Evolutionary conservation across 1,140 invertebrate genomes (phyloP).

Genomic region (Heliconius himera): DNA sequence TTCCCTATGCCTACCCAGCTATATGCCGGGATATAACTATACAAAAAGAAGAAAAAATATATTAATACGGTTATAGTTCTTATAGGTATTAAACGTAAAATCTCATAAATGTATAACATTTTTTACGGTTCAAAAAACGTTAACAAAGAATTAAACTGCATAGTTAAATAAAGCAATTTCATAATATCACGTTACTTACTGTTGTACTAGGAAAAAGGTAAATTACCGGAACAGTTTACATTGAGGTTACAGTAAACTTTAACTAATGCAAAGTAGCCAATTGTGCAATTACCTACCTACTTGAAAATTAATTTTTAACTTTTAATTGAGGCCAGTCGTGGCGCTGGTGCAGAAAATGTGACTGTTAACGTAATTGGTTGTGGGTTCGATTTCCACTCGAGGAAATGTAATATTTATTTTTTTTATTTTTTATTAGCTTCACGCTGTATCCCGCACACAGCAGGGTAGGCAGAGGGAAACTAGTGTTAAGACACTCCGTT

Average conservation of each 20-base stretch:
- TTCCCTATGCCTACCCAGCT: too few species aligned
- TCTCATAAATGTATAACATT: not conserved
- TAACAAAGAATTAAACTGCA: not conserved
- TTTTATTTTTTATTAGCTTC: too few species aligned
- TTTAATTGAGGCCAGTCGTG: too few species aligned
- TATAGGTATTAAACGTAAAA: not conserved
- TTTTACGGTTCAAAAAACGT: not conserved
- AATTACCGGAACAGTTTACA: conserved; percentile 1
- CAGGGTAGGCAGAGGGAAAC: too few species aligned
- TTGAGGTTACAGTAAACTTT: not conserved
- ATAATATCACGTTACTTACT: not conserved
- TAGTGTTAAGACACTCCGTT: too few species aligned
- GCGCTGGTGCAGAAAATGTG: too few species aligned
- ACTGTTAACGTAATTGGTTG: too few species aligned
- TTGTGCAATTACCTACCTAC: not conserved
- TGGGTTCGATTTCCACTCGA: too few species aligned
- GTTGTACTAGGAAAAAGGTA: not conserved
- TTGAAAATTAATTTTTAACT: too few species aligned
- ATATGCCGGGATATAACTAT: too few species aligned
- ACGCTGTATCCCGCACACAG: too few species aligned
- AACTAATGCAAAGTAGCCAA: not conserved
- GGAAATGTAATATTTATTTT: too few species aligned
- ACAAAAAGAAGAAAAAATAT: not conserved
- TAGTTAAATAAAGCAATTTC: not conserved
- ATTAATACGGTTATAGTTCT: not conserved